Evolutionary conservation across 2,797 vertebrate species (phyloP), one percentile per base, ranked within the genome.

Genomic region (Rachycentron canadum): DNA sequence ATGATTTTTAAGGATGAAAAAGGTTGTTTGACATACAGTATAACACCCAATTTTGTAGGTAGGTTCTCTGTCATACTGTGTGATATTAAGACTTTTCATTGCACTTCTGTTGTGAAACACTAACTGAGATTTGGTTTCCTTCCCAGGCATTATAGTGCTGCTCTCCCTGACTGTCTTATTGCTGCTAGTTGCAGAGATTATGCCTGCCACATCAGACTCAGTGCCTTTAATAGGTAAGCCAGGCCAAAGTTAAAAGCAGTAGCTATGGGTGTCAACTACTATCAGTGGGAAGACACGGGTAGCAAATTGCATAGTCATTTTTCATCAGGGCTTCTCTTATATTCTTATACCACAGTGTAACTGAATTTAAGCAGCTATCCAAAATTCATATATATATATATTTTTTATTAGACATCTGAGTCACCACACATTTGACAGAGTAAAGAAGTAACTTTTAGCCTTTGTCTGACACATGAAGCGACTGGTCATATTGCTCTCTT

Each of bases 161-260:
- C 93, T 99, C 53, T 98, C 98, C 13, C 95, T 99, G 50, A 97
- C 96, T 0, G 97, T 99, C 86, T 98, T 99, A 81, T 98, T 99
- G 98, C 94, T 99, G 72, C 94, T 99, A 25, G 96, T 99, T 69
- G 97, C 97, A 52, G 96, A 98, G 90, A 97, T 98, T 83, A 98
- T 99, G 96, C 98, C 98, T 1, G 95, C 98, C 21, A 98, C 98
- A 0, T 99, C 98, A 0, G 97, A 99, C 82, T 99, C 98, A 0
- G 97, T 99, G 76, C 98, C 98, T 55, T 87, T 99, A 90, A 98
- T 99, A 53, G 97, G 98, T 99, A 94, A 96, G 95, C 52, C 41
- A 21, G 49, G 57, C 17, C 71, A 1, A 47, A 74, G 60, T 58
- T 62, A 55, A 78, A 76, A 66, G 71, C 30, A 14, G 25, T n/a